Evolutionary conservation across 2,113 vertebrate species (phyloP).

Genomic region (Platycercus adscitus): DNA sequence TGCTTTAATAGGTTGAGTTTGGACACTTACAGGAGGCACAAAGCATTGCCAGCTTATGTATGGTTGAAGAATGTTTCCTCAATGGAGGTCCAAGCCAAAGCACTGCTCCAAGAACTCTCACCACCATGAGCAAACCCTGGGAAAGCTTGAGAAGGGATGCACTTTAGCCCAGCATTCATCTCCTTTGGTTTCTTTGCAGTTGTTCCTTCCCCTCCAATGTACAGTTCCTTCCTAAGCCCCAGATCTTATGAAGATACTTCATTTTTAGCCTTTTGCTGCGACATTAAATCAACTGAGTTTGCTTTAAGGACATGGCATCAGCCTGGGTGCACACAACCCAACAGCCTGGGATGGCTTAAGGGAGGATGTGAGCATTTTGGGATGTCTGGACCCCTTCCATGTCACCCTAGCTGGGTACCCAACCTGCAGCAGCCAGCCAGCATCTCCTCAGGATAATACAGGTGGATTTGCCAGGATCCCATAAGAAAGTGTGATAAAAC

Average conservation of each 20-base stretch:
- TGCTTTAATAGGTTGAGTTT: background rate
- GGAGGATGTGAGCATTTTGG: background rate
- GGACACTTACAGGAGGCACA: background rate
- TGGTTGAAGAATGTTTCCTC: background rate
- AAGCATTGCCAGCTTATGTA: background rate
- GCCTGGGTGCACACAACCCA: background rate
- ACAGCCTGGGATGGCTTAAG: background rate
- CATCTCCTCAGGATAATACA: background rate
- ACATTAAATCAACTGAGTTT: background rate
- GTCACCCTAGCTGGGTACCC: background rate
- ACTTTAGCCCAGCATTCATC: background rate
- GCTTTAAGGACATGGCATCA: background rate
- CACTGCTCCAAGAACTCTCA: background rate
- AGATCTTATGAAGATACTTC: background rate
- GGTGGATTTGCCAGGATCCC: background rate
- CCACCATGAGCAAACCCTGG: background rate
- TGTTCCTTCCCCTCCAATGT: background rate
- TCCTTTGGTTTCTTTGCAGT: background rate
- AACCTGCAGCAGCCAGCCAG: background rate
- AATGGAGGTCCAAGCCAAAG: background rate
- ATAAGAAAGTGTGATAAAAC: background rate
- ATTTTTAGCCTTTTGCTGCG: background rate
- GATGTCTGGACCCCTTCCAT: background rate
- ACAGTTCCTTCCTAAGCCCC: background rate
- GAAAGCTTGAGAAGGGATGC: accelerated